Evolutionary conservation across 2,888 invertebrate genomes (phyloP).

Genomic region (Netelia virgata): DNA sequence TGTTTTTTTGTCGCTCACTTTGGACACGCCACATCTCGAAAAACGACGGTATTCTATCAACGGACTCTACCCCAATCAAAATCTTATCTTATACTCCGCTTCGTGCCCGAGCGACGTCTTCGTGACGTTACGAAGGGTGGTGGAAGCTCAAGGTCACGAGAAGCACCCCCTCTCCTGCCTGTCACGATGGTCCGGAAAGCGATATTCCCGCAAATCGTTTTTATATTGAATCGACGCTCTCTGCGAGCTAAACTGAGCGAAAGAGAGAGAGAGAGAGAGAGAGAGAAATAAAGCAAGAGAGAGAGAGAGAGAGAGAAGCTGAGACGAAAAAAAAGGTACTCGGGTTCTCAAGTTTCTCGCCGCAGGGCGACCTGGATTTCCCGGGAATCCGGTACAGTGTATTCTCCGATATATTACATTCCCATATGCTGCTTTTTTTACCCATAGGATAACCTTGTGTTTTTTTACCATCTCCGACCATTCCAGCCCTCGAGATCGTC

Average conservation of each 20-base stretch:
- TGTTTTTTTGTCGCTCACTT: neutral
- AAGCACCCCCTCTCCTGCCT: neutral
- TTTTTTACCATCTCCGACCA: neutral
- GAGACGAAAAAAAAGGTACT: constrained; percentile 9
- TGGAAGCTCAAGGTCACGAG: constrained; percentile 42
- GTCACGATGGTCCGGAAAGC: constrained; percentile 45
- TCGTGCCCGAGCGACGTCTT: neutral
- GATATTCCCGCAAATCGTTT: constrained; percentile 65
- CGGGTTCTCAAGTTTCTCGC: constrained; percentile 34
- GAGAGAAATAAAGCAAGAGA: neutral
- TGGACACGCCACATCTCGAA: neutral
- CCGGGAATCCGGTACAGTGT: constrained; percentile 45
- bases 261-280: constrained; percentile 11
- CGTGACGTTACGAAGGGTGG: neutral
- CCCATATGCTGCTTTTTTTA: constrained; percentile 26
- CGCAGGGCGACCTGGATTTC: constrained; percentile 54
- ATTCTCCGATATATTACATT: constrained; percentile 49
- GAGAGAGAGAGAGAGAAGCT: constrained; percentile 11
- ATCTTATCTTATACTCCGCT: neutral
- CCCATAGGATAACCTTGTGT: neutral
- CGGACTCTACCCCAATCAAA: neutral
- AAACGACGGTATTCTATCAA: neutral
- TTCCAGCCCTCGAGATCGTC: neutral
- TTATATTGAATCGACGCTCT: constrained; percentile 61
- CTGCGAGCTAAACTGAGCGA: neutral